Conservation (phyloP, 2,888 invertebrate species). For the Adela reaumurella region DNA sequence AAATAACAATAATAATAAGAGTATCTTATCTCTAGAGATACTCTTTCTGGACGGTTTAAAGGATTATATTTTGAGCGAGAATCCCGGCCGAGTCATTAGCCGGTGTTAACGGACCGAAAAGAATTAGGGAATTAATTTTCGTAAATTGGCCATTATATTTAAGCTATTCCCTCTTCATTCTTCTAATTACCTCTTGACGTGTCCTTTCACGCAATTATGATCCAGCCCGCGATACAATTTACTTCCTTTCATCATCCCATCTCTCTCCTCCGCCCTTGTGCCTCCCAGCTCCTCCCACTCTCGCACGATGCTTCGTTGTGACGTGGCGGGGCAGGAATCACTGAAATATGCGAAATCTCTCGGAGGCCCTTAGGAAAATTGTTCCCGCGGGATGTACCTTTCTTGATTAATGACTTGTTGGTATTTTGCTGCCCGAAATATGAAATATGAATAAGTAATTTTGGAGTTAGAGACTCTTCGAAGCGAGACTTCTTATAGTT, state of each 20-base stretch:
- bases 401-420: background rate
- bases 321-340: background rate
- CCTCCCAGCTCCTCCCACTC: too few species aligned
- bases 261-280: too few species aligned
- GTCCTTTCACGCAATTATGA: background rate
- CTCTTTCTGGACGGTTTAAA: too few species aligned
- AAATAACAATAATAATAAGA: too few species aligned
- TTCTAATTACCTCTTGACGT: background rate
- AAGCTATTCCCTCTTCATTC: background rate
- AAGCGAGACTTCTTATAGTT: too few species aligned
- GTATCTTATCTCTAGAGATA: too few species aligned
- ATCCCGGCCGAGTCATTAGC: too few species aligned
- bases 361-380: background rate
- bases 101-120: too few species aligned
- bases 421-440: background rate
- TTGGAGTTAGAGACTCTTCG: too few species aligned
- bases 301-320: background rate
- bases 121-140: background rate
- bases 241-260: too few species aligned
- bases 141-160: background rate
- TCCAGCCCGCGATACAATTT: too few species aligned
- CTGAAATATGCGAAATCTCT: background rate
- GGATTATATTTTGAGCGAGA: background rate
- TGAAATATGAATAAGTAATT: too few species aligned
- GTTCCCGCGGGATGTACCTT: background rate